These are phyloP conservation scores for Galago senegalensis DNA, from an alignment of 2,797 vertebrate genomes.

Conservation along the genomic window DNA sequence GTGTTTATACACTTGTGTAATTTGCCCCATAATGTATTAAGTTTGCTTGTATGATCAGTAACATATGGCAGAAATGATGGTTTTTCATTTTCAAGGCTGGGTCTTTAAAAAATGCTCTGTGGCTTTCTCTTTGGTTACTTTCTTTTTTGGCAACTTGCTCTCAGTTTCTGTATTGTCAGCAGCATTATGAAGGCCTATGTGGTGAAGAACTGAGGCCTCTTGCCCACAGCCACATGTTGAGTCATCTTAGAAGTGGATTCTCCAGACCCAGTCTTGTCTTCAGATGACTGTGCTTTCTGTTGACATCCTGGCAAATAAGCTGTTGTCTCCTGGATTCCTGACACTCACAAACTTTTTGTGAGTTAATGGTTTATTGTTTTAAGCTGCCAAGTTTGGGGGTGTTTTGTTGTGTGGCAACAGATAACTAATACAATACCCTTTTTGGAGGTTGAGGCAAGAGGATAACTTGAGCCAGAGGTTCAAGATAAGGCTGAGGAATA, in stretches of 20 bases:
- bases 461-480: neutral
- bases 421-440: neutral
- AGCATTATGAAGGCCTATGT: neutral
- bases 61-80: neutral
- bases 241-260: neutral
- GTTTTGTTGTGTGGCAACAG: conserved; percentile 12
- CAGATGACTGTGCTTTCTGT: neutral
- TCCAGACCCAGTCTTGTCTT: neutral
- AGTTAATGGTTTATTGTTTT: conserved; percentile 54
- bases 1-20: neutral
- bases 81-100: conserved; percentile 17
- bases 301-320: conserved; percentile 21
- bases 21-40: neutral
- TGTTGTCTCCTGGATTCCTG: neutral
- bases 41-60: conserved; percentile 23
- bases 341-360: neutral
- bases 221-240: neutral
- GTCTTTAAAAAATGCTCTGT: neutral
- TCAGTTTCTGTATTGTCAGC: conserved; percentile 26
- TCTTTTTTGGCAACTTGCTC: neutral
- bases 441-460: neutral
- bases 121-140: neutral
- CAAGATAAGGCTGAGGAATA: neutral
- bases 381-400: neutral
- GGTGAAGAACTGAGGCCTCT: neutral